phyloP scores from a whole-genome alignment of 2,888 invertebrate genomes.

The Tinea semifulvella region DNA sequence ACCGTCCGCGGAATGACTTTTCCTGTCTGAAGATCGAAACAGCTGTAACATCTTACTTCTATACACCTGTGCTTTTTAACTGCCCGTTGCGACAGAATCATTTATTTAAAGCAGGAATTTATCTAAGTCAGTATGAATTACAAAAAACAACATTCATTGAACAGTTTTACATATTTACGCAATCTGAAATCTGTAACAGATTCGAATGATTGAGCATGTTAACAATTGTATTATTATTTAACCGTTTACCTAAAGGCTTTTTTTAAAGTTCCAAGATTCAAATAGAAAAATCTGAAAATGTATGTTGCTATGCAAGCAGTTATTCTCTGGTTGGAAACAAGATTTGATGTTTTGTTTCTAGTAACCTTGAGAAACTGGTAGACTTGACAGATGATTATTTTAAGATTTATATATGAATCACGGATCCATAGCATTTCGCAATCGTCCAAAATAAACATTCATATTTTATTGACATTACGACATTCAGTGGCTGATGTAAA shows the following conservation, averaged over 20 bases:
- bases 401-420: constrained; percentile 45
- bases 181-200: not conserved
- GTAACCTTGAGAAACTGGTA: constrained; percentile 47
- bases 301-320: constrained; percentile 17
- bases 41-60: constrained; percentile 31
- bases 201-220: not conserved
- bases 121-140: too few species aligned
- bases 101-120: too few species aligned
- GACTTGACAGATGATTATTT: constrained; percentile 45
- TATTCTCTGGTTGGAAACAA: constrained; percentile 53
- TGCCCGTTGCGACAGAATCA: not conserved
- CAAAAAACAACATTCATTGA: too few species aligned
- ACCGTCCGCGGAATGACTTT: constrained; percentile 41
- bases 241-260: too few species aligned
- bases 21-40: constrained; percentile 32
- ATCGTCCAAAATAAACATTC: constrained; percentile 60
- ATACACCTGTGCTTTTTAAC: constrained; percentile 18
- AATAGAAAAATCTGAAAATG: too few species aligned
- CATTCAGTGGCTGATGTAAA: constrained; percentile 38
- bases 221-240: not conserved
- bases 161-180: too few species aligned
- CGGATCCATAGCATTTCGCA: constrained; percentile 49
- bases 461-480: constrained; percentile 63
- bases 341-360: constrained; percentile 31
- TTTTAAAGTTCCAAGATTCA: too few species aligned